Evolutionary conservation across 2,888 invertebrate species (phyloP).

Genomic region (Agrypnus murinus): DNA sequence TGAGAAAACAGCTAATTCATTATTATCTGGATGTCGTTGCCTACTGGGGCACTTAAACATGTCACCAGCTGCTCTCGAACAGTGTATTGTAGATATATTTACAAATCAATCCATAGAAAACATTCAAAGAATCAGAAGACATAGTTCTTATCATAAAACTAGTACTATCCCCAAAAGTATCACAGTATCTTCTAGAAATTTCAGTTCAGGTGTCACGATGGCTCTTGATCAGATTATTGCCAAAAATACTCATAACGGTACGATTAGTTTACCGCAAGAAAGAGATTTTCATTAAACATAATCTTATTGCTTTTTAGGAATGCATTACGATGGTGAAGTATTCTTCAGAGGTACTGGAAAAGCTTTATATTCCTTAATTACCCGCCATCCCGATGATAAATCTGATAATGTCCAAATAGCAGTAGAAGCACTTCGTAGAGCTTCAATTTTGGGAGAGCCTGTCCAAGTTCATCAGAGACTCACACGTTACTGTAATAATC

Average conservation of each 20-base stretch:
- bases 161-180: conserved; percentile 65
- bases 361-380: conserved; percentile 79
- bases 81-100: conserved; percentile 67
- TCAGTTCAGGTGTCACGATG: conserved; percentile 67
- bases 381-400: conserved; percentile 74
- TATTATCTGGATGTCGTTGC: conserved; percentile 67
- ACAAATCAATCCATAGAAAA: conserved; percentile 67
- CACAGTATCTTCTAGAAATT: conserved; percentile 64
- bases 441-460: conserved; percentile 79
- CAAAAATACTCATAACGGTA: conserved; percentile 65
- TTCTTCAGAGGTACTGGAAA: conserved; percentile 81
- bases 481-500: conserved; percentile 80
- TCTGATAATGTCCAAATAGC: conserved; percentile 79
- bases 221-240: conserved; percentile 68
- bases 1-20: conserved; percentile 49
- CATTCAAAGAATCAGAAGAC: conserved; percentile 63
- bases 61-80: conserved; percentile 69
- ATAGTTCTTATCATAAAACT: conserved; percentile 65
- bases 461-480: conserved; percentile 79
- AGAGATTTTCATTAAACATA: background rate
- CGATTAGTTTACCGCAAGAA: conserved; percentile 8
- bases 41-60: conserved; percentile 71
- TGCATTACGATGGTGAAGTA: conserved; percentile 79
- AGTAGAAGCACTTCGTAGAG: conserved; percentile 78
- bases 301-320: conserved; percentile 51